Evolutionary conservation across 2,888 invertebrate genomes (phyloP).

Genomic region (Acanthoscelides obtectus): DNA sequence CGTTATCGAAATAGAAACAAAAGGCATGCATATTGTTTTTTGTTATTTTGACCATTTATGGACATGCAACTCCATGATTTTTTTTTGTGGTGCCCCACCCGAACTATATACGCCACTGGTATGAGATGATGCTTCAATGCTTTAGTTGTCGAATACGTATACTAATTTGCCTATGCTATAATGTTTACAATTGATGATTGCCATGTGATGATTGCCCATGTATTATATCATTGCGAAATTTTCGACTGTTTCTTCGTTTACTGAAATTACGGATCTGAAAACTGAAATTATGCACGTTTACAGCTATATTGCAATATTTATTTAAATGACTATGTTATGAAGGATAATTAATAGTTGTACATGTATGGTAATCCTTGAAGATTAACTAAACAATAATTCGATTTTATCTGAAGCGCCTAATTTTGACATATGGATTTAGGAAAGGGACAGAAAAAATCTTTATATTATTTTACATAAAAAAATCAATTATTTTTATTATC

Average conservation of each 20-base stretch:
- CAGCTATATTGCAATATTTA: not conserved
- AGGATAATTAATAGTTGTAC: not conserved
- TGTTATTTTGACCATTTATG: no score
- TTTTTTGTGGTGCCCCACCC: no score
- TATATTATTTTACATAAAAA: no score
- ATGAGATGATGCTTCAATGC: no score
- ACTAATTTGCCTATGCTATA: not conserved
- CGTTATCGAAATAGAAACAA: no score
- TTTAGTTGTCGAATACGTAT: not conserved
- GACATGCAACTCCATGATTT: no score
- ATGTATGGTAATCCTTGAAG: not conserved
- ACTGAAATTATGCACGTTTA: not conserved
- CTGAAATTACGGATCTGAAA: not conserved
- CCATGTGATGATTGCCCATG: not conserved
- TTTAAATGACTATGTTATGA: not conserved
- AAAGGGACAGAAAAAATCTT: no score
- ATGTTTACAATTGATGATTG: not conserved
- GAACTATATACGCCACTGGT: no score
- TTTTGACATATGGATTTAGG: no score
- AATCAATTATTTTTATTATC: no score
- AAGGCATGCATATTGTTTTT: no score
- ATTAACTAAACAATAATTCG: not conserved
- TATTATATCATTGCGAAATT: not conserved
- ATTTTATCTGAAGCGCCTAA: not conserved
- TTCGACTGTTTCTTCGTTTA: not conserved